Evolutionary conservation across 1,140 invertebrate species (phyloP).

Genomic region (Chlorops oryzae): DNA sequence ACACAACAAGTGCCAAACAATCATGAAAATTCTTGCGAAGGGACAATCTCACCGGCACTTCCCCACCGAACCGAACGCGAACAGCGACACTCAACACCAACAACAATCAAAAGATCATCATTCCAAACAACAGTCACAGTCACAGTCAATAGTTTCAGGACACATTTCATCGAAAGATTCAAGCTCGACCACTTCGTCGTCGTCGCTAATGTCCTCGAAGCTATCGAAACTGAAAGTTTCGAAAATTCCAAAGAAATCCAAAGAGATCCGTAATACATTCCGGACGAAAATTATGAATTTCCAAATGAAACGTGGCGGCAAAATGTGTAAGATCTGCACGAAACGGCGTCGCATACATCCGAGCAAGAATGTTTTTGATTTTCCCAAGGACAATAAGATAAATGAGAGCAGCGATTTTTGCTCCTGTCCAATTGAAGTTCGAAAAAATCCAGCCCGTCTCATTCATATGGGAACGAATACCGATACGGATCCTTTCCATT

Average conservation of each 20-base stretch:
- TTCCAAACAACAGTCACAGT: constrained; percentile 11
- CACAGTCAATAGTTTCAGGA: neutral
- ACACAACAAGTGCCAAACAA: neutral
- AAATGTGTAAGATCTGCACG: constrained; percentile 41
- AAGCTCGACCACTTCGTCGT: neutral
- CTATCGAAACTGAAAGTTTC: constrained; percentile 46
- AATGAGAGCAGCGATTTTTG: constrained; percentile 6
- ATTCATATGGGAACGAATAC: too few species aligned
- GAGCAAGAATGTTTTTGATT: constrained; percentile 39
- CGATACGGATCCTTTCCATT: too few species aligned
- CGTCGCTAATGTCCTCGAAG: constrained; percentile 25
- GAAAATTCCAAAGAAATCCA: constrained; percentile 45
- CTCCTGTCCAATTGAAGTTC: neutral
- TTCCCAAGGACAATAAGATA: constrained; percentile 35
- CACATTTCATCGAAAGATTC: neutral
- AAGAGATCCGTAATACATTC: constrained; percentile 44
- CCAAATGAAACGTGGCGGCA: constrained; percentile 28
- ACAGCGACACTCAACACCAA: constrained; percentile 11
- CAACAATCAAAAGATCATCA: constrained; percentile 16
- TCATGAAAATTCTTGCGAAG: neutral
- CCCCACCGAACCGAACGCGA: neutral
- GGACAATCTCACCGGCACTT: neutral
- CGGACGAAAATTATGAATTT: constrained; percentile 39
- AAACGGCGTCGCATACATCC: constrained; percentile 42
- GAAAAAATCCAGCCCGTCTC: too few species aligned